Evolutionary conservation across 1,140 invertebrate genomes (phyloP).

Genomic region (Spodoptera frugiperda): DNA sequence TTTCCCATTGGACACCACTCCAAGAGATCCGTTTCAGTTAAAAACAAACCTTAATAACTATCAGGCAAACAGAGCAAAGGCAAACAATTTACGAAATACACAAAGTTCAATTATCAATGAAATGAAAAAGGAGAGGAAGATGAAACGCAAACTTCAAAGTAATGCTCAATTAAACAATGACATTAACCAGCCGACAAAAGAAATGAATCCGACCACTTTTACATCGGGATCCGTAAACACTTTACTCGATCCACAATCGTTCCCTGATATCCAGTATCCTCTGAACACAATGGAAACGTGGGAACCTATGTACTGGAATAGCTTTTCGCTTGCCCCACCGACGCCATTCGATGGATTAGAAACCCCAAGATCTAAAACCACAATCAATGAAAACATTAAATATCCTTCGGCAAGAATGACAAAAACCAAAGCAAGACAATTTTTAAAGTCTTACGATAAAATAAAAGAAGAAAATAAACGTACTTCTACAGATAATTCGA

Average conservation of each 20-base stretch:
- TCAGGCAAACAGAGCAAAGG: background rate
- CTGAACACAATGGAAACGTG: constrained; percentile 62
- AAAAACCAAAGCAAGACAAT: constrained; percentile 8
- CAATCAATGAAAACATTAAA: background rate
- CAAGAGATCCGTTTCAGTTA: constrained; percentile 11
- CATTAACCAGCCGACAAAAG: background rate
- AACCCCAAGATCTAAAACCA: no score
- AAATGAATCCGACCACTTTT: background rate
- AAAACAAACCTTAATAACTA: constrained; percentile 21
- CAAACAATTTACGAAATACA: background rate
- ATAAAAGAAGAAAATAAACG: constrained; percentile 1
- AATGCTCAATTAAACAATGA: background rate
- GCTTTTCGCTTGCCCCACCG: background rate
- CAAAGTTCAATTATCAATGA: constrained; percentile 9
- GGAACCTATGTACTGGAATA: constrained; percentile 68
- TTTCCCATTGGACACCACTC: constrained; percentile 23
- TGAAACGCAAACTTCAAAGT: constrained; percentile 37
- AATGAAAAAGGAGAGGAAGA: constrained; percentile 44
- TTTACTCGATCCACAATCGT: constrained; percentile 53
- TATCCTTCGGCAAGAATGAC: constrained; percentile 5
- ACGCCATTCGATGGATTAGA: background rate
- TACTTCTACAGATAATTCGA: constrained; percentile 9
- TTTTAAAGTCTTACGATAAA: constrained; percentile 13
- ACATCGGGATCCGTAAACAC: background rate
- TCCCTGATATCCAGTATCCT: constrained; percentile 76